Evolutionary conservation across 2,797 vertebrate genomes (phyloP).

Genomic region (Loris lydekkerianus): DNA sequence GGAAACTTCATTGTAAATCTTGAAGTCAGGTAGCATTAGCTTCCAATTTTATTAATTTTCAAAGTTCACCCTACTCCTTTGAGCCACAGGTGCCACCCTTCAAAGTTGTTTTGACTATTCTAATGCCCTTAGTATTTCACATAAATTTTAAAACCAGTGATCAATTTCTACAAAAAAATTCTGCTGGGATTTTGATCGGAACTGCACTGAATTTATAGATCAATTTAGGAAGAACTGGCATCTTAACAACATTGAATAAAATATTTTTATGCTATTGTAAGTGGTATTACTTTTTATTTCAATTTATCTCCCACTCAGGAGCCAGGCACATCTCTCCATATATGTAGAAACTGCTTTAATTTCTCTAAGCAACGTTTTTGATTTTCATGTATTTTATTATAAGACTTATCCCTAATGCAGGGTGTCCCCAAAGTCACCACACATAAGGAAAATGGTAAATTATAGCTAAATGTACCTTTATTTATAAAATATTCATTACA

Average conservation of each 20-base stretch:
- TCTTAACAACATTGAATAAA: background rate
- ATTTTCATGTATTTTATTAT: background rate
- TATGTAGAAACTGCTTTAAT: background rate
- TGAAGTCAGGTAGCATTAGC: background rate
- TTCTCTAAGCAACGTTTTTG: background rate
- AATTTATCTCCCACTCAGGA: background rate
- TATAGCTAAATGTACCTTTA: too few species aligned
- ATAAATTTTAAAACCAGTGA: background rate
- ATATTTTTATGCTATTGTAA: too few species aligned
- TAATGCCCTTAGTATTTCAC: background rate
- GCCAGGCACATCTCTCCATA: background rate
- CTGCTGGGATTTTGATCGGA: background rate
- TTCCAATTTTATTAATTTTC: background rate
- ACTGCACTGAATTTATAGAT: background rate
- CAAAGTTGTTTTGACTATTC: background rate
- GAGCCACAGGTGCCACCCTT: too few species aligned
- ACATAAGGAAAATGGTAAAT: too few species aligned
- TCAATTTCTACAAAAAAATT: background rate
- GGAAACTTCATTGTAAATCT: fast-evolving
- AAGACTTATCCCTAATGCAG: background rate
- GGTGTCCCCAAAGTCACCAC: too few species aligned
- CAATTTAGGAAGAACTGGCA: background rate
- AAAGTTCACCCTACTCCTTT: background rate
- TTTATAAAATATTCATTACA: too few species aligned
- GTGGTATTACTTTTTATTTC: too few species aligned